A percentile compares a stretch with the other conserved stretches of the same genome.
phyloP scores from a whole-genome alignment of 2,797 vertebrate species.

The Arctocebus calabarensis region DNA sequence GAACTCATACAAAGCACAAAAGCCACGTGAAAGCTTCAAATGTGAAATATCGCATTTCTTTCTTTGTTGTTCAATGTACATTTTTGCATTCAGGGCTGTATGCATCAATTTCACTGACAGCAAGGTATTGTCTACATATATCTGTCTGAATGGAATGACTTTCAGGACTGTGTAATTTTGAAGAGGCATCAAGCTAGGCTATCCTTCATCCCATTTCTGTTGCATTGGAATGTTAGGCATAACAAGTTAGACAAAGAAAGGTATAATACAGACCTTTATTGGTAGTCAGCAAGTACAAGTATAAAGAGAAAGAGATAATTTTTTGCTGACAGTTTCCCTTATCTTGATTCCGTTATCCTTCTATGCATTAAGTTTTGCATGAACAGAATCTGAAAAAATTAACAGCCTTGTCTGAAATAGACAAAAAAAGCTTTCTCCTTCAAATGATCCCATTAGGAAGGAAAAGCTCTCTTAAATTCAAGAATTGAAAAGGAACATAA shows the following conservation, averaged over 20 bases:
- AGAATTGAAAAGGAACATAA: constrained; percentile 44
- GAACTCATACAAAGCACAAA: constrained; percentile 80
- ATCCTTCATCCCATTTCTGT: constrained; percentile 75
- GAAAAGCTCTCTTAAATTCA: background rate
- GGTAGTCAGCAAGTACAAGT: constrained; percentile 71
- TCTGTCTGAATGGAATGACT: constrained; percentile 78
- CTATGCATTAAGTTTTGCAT: constrained; percentile 62
- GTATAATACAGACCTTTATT: constrained; percentile 67
- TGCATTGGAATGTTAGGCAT: constrained; percentile 70
- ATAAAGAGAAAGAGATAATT: constrained; percentile 70
- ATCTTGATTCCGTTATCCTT: constrained; percentile 77
- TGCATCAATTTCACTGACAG: constrained; percentile 81
- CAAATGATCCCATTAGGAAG: background rate
- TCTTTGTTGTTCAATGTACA: constrained; percentile 69
- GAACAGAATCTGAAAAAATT: constrained; percentile 49
- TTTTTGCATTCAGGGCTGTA: constrained; percentile 72
- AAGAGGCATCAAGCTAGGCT: constrained; percentile 81
- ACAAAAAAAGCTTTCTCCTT: constrained; percentile 28
- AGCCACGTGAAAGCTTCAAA: constrained; percentile 75
- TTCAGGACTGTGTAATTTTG: constrained; percentile 82
- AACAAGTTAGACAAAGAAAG: constrained; percentile 75
- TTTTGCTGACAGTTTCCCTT: constrained; percentile 75
- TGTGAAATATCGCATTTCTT: constrained; percentile 76
- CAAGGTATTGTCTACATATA: constrained; percentile 75
- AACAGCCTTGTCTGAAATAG: constrained; percentile 46